A percentile compares a stretch with the other conserved stretches of the same genome.
Conservation (phyloP, 2,797 vertebrate species). For the Microchirus variegatus region DNA sequence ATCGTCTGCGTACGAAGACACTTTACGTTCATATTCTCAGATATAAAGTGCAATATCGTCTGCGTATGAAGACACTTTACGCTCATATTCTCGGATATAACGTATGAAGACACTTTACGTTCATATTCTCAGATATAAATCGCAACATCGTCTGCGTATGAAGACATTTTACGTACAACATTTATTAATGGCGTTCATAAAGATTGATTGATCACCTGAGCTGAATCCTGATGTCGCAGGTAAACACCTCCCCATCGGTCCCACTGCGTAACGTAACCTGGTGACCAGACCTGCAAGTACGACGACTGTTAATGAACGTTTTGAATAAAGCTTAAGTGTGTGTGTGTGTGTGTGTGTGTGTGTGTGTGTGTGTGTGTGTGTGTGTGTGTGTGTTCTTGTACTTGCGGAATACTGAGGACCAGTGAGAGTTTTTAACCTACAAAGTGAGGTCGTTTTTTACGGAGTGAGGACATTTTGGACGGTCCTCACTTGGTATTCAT, state of each 20-base stretch:
- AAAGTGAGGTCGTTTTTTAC: no score
- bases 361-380: not conserved
- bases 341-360: not conserved
- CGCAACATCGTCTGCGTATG: not conserved
- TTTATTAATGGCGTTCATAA: not conserved
- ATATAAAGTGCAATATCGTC: not conserved
- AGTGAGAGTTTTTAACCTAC: no score
- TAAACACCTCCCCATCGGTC: slow-evolving; percentile 77
- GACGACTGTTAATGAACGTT: not conserved
- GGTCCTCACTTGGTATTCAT: no score
- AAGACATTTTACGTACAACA: not conserved
- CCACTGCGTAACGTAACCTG: slow-evolving; percentile 84
- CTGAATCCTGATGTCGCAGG: slow-evolving; percentile 82
- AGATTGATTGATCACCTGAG: slow-evolving; percentile 81
- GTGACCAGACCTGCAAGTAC: slow-evolving; percentile 80
- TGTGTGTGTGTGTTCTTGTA: not conserved
- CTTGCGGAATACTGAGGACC: no score
- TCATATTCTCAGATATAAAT: not conserved
- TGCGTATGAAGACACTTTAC: not conserved
- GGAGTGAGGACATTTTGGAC: no score
- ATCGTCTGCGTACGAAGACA: not conserved
- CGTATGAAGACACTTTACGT: no score
- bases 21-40: not conserved
- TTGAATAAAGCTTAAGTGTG: not conserved
- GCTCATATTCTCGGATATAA: no score